A percentile compares a stretch with the other conserved stretches of the same genome.
Conservation (phyloP, 2,113 vertebrate species). For the Aptenodytes forsteri region DNA sequence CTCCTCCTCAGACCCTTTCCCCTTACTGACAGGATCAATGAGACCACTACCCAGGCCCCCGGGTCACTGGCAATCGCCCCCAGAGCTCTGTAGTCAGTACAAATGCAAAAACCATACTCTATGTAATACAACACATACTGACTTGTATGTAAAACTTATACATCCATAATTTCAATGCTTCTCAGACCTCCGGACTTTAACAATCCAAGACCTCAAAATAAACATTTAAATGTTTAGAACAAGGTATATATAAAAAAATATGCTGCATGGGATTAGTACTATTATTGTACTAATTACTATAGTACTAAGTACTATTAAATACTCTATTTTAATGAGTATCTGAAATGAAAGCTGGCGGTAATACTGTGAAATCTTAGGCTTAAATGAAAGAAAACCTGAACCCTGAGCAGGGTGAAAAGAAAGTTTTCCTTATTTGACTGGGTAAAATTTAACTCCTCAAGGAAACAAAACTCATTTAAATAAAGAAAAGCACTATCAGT, state of each 20-base stretch:
- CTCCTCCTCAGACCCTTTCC: not conserved
- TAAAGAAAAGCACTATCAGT: not conserved
- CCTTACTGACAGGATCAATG: too few relatives aligned
- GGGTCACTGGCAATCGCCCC: rapidly evolving
- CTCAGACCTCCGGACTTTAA: not conserved
- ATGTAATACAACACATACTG: not conserved
- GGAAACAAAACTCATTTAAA: not conserved
- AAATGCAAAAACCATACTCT: not conserved
- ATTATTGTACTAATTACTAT: too few relatives aligned
- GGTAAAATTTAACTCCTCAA: not conserved
- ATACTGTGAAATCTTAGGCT: not conserved
- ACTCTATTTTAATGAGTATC: not conserved
- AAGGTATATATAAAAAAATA: not conserved
- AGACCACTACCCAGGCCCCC: not conserved
- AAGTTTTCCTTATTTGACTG: not conserved
- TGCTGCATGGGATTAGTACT: not conserved
- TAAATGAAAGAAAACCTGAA: not conserved
- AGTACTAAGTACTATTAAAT: not conserved
- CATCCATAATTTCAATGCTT: not conserved
- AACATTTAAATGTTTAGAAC: not conserved
- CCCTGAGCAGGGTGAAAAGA: not conserved
- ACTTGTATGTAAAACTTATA: not conserved
- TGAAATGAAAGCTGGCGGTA: not conserved
- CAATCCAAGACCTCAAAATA: not conserved
- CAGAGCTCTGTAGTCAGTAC: not conserved